These are phyloP conservation scores for Caenorhabditis sp. DNA, from an alignment of 2,888 invertebrate species.

Conservation along the genomic window DNA sequence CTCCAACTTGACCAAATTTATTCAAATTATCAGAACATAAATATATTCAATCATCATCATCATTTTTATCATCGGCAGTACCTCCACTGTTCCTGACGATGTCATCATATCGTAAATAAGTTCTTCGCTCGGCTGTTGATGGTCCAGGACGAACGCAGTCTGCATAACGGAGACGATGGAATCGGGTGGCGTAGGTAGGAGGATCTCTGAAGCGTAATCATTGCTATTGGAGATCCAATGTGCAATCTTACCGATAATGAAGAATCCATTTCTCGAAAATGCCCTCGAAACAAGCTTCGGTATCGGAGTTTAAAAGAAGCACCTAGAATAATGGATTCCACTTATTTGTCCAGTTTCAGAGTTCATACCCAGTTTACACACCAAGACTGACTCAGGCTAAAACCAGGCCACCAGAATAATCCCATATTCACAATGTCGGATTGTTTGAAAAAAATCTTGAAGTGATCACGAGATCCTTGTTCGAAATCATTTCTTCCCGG, in stretches of 20 bases:
- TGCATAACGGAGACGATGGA: conserved; percentile 70
- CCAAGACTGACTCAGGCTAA: conserved; percentile 73
- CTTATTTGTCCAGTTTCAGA: conserved; percentile 38
- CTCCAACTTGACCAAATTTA: conserved; percentile 9
- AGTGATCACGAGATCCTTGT: conserved; percentile 74
- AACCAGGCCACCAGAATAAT: conserved; percentile 78
- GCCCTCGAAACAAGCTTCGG: conserved; percentile 74
- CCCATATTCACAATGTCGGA: conserved; percentile 77
- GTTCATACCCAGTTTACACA: conserved; percentile 75
- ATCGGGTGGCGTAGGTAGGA: conserved; percentile 75
- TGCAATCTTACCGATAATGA: conserved; percentile 68
- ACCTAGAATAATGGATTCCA: conserved; percentile 65
- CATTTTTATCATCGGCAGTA: conserved; percentile 36
- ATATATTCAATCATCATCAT: conserved; percentile 31
- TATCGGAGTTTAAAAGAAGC: conserved; percentile 68
- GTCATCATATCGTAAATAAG: conserved; percentile 69
- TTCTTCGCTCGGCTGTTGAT: conserved; percentile 60
- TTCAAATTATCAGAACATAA: not conserved
- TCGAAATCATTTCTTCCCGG: conserved; percentile 78
- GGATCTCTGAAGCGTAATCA: conserved; percentile 71
- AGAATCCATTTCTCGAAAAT: conserved; percentile 77
- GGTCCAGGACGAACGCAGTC: conserved; percentile 74
- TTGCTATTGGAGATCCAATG: too few relatives aligned
- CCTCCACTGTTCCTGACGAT: conserved; percentile 55
- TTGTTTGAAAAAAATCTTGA: conserved; percentile 74